Evolutionary conservation across 2,888 invertebrate species (phyloP).

Genomic region (Agrilus biguttatus): DNA sequence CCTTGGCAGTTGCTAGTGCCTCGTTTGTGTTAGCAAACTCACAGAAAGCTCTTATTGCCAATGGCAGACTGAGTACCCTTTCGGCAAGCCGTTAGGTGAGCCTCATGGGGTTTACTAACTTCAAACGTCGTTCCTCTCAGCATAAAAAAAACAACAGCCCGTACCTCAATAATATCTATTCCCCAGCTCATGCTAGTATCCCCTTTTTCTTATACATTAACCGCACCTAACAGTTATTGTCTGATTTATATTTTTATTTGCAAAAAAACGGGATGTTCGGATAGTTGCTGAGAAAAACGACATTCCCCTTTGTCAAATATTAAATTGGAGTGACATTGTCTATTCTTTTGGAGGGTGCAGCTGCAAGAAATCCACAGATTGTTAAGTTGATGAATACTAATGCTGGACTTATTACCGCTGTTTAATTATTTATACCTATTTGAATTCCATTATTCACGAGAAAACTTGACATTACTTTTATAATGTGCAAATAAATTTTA

Average conservation of each 20-base stretch:
- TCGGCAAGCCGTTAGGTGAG: constrained; percentile 23
- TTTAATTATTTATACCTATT: no score
- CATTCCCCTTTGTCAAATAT: no score
- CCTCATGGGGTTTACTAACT: constrained; percentile 11
- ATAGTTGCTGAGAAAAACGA: no score
- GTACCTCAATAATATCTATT: no score
- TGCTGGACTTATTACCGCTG: not conserved
- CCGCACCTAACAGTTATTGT: no score
- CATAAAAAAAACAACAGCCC: not conserved
- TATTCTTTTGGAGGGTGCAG: constrained; percentile 9
- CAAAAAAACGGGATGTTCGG: no score
- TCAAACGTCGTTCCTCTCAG: constrained; percentile 6
- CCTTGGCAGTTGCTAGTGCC: constrained; percentile 21
- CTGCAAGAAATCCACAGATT: constrained; percentile 4
- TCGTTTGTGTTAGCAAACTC: constrained; percentile 25
- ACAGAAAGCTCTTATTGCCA: constrained; percentile 11
- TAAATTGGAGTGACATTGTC: constrained; percentile 2
- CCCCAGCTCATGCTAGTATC: no score
- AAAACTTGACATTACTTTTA: no score
- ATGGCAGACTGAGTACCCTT: constrained; percentile 25
- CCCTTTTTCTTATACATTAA: no score
- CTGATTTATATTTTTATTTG: no score
- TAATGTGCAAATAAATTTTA: no score
- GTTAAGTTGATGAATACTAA: not conserved
- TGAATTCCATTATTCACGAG: no score